Base-by-base conservation (phyloP, 53 echinoderm and acorn worm genomes). In the Antedon mediterranea region DNA sequence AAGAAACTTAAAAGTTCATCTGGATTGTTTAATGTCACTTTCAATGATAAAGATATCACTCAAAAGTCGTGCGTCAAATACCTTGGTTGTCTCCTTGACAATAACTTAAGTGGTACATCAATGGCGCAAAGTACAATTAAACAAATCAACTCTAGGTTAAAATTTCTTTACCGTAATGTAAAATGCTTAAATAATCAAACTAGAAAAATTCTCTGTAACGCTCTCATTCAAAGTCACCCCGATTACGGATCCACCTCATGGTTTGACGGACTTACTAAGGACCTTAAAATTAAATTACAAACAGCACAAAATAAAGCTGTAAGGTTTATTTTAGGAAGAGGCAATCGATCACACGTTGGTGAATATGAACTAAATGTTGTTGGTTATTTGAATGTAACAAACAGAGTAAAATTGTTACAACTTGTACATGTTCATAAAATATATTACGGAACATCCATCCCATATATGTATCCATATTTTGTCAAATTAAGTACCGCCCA, bases 61-160 rank as follows among this genome's bases (percentile, higher is more conserved):
- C 7, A 57, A 3, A 57, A 57, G 23, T 23, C 57, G 20, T 57
- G 23, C 3, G 82, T 82, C 31, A 41, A 34, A 29, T 82, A 82
- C 34, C 43, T 86, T 13, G 86, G 86, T 30, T 43, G 81, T 33
- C 29, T 33, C 28, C 37, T 86, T 28, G 76, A 81, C 57, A 31
- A 75, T 27, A 27, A 13, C 37, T 29, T 75, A 0, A 32, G 28
- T 75, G 82, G 82, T 28, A 76, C 74, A 34, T 34, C 29, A 0
- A 77, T 77, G 28, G 72, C 32, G 23, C 30, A 13, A 71, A 31
- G 77, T 31, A 82, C 77, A 13, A 23, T 82, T n/a, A 77, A 77
- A 20, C 82, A 82, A 71, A 71, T 57, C 20, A 74, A 74, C 29
- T 30, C 83, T 70, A 33, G 83, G 3, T 32, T 82, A 3, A 82